These are phyloP conservation scores for Crossocerus cetratus DNA, from an alignment of 2,888 invertebrate genomes.

Conservation along the genomic window DNA sequence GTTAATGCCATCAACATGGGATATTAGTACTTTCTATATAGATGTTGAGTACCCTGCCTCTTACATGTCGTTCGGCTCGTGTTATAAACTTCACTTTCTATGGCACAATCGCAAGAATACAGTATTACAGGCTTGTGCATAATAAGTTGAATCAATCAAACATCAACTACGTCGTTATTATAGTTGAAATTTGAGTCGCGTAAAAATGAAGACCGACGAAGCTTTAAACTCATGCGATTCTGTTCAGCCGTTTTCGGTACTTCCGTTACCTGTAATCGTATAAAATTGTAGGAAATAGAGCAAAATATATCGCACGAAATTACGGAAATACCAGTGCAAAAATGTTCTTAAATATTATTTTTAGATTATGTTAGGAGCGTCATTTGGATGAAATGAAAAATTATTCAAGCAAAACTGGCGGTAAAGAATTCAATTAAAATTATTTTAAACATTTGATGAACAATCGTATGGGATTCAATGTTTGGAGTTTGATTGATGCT, in stretches of 20 bases:
- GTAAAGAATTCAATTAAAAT: conserved; percentile 23
- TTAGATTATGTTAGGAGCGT: too few relatives aligned
- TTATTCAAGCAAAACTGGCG: too few relatives aligned
- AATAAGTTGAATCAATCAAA: conserved; percentile 58
- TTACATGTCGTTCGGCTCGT: conserved; percentile 33
- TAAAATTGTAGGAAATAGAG: neutral
- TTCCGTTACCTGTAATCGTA: conserved; percentile 70
- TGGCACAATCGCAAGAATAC: conserved; percentile 40
- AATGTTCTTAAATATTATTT: neutral
- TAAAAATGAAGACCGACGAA: conserved; percentile 74
- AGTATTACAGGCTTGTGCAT: conserved; percentile 26
- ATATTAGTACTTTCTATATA: conserved; percentile 47
- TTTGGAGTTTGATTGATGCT: too few relatives aligned
- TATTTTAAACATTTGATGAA: neutral
- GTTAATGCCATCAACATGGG: conserved; percentile 49
- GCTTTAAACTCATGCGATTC: conserved; percentile 69
- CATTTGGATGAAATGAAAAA: too few relatives aligned
- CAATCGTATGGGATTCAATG: neutral
- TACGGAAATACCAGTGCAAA: neutral
- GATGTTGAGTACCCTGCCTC: conserved; percentile 46
- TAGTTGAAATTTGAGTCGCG: conserved; percentile 76
- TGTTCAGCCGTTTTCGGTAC: conserved; percentile 75
- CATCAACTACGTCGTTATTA: conserved; percentile 75
- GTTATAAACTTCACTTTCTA: conserved; percentile 29
- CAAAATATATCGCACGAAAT: neutral